Percentiles rank a stretch among this genome's conserved stretches.
phyloP scores from a whole-genome alignment of 1,140 invertebrate genomes.

The Globodera ellingtonae region DNA sequence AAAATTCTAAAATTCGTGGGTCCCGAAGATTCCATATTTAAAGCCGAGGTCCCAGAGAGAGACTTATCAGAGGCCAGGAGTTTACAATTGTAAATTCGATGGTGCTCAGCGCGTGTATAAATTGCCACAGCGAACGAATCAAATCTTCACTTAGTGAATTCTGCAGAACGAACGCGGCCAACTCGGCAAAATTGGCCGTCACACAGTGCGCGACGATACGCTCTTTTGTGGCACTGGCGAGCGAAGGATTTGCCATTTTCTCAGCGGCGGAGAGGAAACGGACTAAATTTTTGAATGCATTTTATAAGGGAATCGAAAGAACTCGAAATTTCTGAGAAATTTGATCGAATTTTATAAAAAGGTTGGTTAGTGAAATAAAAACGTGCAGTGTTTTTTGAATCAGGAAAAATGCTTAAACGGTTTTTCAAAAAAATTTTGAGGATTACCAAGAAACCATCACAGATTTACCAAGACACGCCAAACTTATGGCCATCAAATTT shows the following conservation, averaged over 20 bases:
- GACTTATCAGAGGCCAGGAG: too few species aligned
- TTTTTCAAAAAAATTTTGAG: too few species aligned
- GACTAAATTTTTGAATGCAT: neutral
- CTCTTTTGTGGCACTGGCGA: neutral
- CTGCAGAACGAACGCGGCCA: neutral
- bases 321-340: neutral
- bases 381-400: neutral
- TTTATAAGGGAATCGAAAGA: neutral
- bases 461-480: neutral
- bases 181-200: neutral
- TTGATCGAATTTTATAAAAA: too few species aligned
- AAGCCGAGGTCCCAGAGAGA: too few species aligned
- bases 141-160: neutral
- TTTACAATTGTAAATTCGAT: neutral
- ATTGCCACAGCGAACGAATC: slow-evolving; percentile 2
- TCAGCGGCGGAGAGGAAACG: neutral
- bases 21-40: too few species aligned
- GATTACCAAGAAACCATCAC: too few species aligned
- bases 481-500: neutral
- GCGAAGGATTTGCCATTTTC: neutral
- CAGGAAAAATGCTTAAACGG: too few species aligned
- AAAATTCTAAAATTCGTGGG: too few species aligned
- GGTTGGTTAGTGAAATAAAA: neutral
- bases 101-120: neutral
- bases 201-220: neutral